phyloP scores from a whole-genome alignment of 2,113 vertebrate species.

The Anguilla japonica region DNA sequence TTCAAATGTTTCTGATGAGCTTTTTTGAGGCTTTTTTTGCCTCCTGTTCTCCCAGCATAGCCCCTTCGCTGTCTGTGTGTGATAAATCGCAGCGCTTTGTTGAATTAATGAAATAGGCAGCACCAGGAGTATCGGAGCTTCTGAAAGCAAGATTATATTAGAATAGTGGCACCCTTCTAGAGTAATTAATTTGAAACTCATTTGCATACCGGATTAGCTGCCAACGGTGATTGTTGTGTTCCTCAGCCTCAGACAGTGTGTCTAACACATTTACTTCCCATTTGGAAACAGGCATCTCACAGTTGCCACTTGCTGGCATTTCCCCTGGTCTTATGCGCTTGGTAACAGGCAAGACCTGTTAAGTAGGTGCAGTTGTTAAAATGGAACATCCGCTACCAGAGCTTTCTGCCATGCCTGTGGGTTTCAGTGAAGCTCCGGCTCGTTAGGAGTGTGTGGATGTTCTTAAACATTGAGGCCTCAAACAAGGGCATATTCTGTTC shows the following conservation, averaged over 20 bases:
- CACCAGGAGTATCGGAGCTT: conserved; percentile 26
- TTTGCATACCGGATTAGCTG: conserved; percentile 23
- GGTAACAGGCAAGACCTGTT: not conserved
- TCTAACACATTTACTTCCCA: not conserved
- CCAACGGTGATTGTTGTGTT: conserved; percentile 1
- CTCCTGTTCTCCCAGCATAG: not conserved
- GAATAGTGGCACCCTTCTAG: conserved; percentile 5
- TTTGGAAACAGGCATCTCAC: conserved; percentile 6
- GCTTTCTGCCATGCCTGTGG: not conserved
- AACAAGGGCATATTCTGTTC: not conserved
- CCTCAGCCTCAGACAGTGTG: not conserved
- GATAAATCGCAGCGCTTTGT: conserved; percentile 22
- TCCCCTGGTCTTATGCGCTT: not conserved
- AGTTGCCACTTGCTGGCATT: not conserved
- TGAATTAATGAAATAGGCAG: conserved; percentile 27
- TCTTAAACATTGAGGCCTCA: too few relatives aligned
- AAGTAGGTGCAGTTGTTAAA: not conserved
- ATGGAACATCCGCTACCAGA: not conserved
- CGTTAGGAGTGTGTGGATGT: too few relatives aligned
- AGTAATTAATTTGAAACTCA: conserved; percentile 18
- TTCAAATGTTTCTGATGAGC: not conserved
- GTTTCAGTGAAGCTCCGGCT: not conserved
- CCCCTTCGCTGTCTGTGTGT: conserved; percentile 1
- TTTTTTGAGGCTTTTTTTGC: not conserved
- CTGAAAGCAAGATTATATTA: conserved; percentile 20